Evolutionary conservation across 2,888 invertebrate genomes (phyloP).

Genomic region (Diadromus collaris): DNA sequence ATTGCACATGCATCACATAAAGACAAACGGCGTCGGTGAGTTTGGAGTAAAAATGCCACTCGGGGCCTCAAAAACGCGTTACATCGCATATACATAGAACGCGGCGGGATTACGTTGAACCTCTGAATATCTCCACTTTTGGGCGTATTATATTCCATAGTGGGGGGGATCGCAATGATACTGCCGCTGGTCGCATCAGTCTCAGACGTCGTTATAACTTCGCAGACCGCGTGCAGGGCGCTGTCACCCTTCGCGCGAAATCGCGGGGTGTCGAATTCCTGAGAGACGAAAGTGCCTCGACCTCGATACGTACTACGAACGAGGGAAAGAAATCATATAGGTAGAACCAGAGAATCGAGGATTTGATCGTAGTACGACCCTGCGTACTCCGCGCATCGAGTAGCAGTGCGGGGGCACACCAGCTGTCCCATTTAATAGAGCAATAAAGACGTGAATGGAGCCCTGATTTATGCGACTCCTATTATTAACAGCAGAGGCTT

Average conservation of each 20-base stretch:
- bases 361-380: slow-evolving; percentile 40
- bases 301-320: slow-evolving; percentile 18
- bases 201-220: slow-evolving; percentile 69
- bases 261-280: slow-evolving; percentile 14
- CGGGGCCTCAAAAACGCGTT: neutral
- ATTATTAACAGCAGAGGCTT: slow-evolving; percentile 76
- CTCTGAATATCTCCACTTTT: neutral
- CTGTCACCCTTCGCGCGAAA: neutral
- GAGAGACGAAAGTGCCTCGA: slow-evolving; percentile 65
- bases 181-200: neutral
- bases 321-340: slow-evolving; percentile 29
- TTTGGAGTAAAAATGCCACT: slow-evolving; percentile 1
- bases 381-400: slow-evolving; percentile 29
- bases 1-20: neutral
- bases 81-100: neutral
- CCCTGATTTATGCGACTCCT: slow-evolving; percentile 78
- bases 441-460: slow-evolving; percentile 79
- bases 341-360: slow-evolving; percentile 40
- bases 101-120: neutral
- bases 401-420: slow-evolving; percentile 63
- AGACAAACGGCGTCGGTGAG: neutral
- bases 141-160: neutral
- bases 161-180: neutral
- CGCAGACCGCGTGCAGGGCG: slow-evolving; percentile 59
- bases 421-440: slow-evolving; percentile 79